phyloP scores from a whole-genome alignment of 1,140 invertebrate genomes.

The Nixonia krombeini region DNA sequence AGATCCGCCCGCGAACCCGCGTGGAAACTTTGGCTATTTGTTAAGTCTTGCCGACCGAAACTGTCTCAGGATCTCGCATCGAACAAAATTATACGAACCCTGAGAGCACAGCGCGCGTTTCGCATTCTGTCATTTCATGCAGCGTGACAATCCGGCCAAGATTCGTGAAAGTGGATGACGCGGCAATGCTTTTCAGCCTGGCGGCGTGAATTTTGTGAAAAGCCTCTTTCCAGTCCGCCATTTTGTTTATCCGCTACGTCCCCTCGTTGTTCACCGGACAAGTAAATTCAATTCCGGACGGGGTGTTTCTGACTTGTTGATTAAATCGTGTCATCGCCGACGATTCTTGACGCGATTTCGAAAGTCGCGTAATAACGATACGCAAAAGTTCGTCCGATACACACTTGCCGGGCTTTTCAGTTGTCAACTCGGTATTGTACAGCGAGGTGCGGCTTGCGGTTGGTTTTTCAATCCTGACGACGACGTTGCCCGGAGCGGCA shows the following conservation, averaged over 20 bases:
- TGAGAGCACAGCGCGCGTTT: conserved; percentile 29
- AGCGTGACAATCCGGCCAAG: conserved; percentile 36
- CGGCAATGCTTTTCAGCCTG: conserved; percentile 40
- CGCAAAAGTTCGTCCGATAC: background rate
- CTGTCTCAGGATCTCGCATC: conserved; percentile 67
- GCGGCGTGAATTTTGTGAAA: conserved; percentile 28
- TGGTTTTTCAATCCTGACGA: conserved; percentile 64
- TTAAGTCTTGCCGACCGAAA: conserved; percentile 69
- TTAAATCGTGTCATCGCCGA: too few species aligned
- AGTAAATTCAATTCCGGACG: too few species aligned
- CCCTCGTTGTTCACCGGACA: too few species aligned
- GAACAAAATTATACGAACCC: conserved; percentile 54
- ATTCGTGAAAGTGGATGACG: conserved; percentile 40
- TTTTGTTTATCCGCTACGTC: too few species aligned
- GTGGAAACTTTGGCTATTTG: conserved; percentile 71
- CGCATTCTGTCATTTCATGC: conserved; percentile 39
- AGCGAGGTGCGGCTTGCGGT: conserved; percentile 36
- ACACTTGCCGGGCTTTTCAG: conserved; percentile 30
- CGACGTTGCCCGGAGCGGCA: conserved; percentile 66
- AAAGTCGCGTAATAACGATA: too few species aligned
- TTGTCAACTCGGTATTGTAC: conserved; percentile 11
- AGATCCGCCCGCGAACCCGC: conserved; percentile 59
- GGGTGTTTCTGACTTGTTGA: too few species aligned
- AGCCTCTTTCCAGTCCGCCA: background rate
- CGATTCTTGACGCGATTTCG: too few species aligned